phyloP scores from a whole-genome alignment of 2,888 invertebrate genomes.

The Acanthosepion esculentum region DNA sequence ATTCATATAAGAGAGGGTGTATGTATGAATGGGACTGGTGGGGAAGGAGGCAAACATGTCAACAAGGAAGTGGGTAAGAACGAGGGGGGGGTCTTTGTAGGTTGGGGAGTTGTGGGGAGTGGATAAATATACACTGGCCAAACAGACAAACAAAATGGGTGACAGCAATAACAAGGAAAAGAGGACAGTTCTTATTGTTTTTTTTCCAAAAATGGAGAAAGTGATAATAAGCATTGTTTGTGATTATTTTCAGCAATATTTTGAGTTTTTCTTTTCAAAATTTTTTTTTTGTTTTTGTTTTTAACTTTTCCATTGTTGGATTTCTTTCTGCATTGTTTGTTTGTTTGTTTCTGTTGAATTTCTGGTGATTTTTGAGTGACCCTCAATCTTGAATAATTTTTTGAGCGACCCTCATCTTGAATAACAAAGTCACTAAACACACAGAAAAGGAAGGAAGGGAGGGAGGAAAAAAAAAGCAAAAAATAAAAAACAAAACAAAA shows the following conservation, averaged over 20 bases:
- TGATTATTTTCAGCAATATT: neutral
- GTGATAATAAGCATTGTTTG: neutral
- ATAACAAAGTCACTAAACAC: too few species aligned
- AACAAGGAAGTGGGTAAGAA: neutral
- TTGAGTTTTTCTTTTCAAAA: neutral
- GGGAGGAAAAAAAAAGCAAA: too few species aligned
- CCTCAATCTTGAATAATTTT: too few species aligned
- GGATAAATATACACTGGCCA: constrained; percentile 18
- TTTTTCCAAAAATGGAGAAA: neutral
- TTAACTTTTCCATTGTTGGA: neutral
- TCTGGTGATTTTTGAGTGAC: too few species aligned
- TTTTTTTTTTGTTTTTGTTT: neutral
- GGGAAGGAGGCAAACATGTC: neutral
- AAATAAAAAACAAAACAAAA: too few species aligned
- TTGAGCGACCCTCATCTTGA: too few species aligned
- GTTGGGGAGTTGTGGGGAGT: neutral
- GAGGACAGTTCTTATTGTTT: neutral
- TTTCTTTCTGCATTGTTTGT: neutral
- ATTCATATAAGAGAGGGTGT: neutral
- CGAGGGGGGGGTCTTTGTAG: neutral
- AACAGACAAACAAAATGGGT: neutral
- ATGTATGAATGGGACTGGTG: neutral
- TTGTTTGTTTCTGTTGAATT: neutral
- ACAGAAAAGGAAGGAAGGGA: too few species aligned
- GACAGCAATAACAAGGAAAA: neutral